A percentile compares a stretch with the other conserved stretches of the same genome.
These are phyloP conservation scores for Heliconius sara DNA, from an alignment of 2,888 invertebrate genomes.

Conservation along the genomic window DNA sequence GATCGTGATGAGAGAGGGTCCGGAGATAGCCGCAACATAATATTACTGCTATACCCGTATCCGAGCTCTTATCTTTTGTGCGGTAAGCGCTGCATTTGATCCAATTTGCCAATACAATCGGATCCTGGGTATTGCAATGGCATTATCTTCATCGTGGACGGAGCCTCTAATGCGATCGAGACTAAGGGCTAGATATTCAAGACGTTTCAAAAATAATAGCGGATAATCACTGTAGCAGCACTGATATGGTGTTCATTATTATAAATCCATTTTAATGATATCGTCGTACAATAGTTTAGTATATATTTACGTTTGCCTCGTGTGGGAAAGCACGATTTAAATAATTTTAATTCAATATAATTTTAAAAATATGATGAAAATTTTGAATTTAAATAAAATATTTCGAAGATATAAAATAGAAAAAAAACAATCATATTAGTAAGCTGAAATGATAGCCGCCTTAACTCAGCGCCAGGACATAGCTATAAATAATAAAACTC, in stretches of 20 bases:
- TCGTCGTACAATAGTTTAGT: background rate
- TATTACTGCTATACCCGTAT: conserved; percentile 70
- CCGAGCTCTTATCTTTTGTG: conserved; percentile 78
- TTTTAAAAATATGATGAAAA: background rate
- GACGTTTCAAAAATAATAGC: conserved; percentile 31
- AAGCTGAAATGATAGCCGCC: conserved; percentile 4
- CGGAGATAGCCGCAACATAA: conserved; percentile 71
- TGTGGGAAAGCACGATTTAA: background rate
- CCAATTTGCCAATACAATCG: conserved; percentile 84
- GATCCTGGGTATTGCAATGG: conserved; percentile 81
- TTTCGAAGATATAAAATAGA: background rate
- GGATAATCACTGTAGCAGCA: conserved; percentile 3
- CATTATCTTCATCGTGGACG: conserved; percentile 76
- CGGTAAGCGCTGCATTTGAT: conserved; percentile 83
- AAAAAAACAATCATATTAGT: conserved; percentile 21
- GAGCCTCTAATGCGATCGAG: conserved; percentile 74
- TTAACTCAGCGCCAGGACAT: conserved; percentile 13
- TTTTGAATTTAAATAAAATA: background rate
- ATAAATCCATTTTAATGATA: background rate
- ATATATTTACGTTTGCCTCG: background rate
- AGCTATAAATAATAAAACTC: conserved; percentile 27
- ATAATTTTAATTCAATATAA: background rate
- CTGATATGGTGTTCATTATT: background rate
- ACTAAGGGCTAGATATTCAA: conserved; percentile 56
- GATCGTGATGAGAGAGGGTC: conserved; percentile 57